Percentiles rank a stretch among this genome's conserved stretches.
Evolutionary conservation across 2,888 invertebrate species (phyloP).

Genomic region (Pyrocoelia pectoralis): DNA sequence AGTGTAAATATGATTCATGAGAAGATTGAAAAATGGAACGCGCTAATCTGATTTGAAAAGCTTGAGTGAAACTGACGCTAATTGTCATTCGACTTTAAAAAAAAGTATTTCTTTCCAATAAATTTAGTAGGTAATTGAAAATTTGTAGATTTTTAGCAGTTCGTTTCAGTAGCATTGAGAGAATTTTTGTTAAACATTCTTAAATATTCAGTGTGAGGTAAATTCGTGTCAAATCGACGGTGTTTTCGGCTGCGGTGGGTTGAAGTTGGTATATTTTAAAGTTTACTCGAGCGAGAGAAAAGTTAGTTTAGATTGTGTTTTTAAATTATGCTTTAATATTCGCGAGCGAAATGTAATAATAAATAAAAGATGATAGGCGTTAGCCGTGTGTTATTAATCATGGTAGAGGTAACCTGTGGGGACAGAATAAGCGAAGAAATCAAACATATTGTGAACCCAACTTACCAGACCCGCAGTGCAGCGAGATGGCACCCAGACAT

Average conservation of each 20-base stretch:
- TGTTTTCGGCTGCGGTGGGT: not conserved
- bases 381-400: slow-evolving; percentile 37
- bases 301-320: not conserved
- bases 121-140: no score
- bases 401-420: slow-evolving; percentile 31
- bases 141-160: no score
- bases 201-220: not conserved
- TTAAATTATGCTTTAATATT: slow-evolving; percentile 6
- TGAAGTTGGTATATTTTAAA: not conserved
- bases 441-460: slow-evolving; percentile 50
- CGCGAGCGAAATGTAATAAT: slow-evolving; percentile 21
- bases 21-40: no score
- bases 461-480: slow-evolving; percentile 53
- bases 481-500: slow-evolving; percentile 46
- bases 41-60: no score
- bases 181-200: no score
- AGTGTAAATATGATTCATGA: no score
- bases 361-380: slow-evolving; percentile 36
- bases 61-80: no score
- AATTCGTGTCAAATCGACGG: not conserved
- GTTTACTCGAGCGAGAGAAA: not conserved
- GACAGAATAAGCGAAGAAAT: slow-evolving; percentile 39
- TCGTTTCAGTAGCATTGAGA: no score
- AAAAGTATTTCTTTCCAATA: no score
- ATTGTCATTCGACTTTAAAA: no score